Base-by-base conservation (phyloP, 2,888 invertebrate genomes). In the Cheilosia urbana region DNA sequence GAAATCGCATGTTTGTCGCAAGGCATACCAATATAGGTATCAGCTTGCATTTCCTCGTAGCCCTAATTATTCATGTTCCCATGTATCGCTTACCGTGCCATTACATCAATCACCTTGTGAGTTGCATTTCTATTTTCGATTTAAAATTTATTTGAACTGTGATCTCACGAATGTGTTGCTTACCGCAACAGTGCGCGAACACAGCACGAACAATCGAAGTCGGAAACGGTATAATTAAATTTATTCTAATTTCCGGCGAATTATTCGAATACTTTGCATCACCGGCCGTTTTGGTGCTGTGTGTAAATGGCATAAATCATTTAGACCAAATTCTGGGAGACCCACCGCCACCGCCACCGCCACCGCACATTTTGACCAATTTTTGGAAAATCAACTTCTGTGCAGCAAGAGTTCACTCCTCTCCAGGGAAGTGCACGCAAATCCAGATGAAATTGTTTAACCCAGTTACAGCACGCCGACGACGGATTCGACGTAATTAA, bases 171-270 rank as follows among this genome's bases (percentile, higher is more conserved):
- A 45, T 71, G 49, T 37, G 17, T 17, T 9, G 13, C 58, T 2
- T 40, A 57, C 21, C 30, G 11, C 19, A 15, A 1, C 4, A 58
- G 13, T 13, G 19, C 21, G 2, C 55, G 5, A 7, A 11, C n/a
- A 17, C 17, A 47, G 30, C 57, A 65, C 47, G 65, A 42, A 40
- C 21, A 42, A 13, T 58, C 71, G 17, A 47, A 60, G 76, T 76
- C 75, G 79, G 79, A 84, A 84, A 53, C 53, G 68, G 62, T 65
- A 37, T 72, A 81, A 85, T 77, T 81, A 72, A 66, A 71, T 85
- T 45, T 55, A 80, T 85, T 85, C 80, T 58, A 80, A 81, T 77
- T 85, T 85, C 85, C 85, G 80, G 85, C 62, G 57, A 76, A 80
- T 80, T 76, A 63, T 62, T 60, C 37, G 80, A 71, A 72, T 62